Percentiles rank a stretch among this genome's conserved stretches.
phyloP scores from a whole-genome alignment of 2,797 vertebrate species.

The Pseudochaenichthys georgianus region DNA sequence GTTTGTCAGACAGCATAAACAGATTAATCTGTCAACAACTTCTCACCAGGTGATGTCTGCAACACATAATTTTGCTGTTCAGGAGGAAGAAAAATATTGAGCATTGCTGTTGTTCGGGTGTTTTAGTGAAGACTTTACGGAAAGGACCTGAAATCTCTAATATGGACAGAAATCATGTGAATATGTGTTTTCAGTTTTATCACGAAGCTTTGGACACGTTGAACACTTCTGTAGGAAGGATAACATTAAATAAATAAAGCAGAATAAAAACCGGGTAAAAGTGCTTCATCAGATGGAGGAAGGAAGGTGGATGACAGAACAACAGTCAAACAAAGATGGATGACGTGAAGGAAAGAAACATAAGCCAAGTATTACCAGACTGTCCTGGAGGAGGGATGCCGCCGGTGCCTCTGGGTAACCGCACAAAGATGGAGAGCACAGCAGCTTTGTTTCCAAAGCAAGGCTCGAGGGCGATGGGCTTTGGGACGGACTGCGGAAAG shows the following conservation, averaged over 20 bases:
- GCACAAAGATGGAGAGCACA: constrained; percentile 96
- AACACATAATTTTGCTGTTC: not conserved
- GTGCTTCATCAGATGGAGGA: not conserved
- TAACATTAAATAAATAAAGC: not conserved
- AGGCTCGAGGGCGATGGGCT: constrained; percentile 96
- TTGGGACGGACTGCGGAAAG: constrained; percentile 90
- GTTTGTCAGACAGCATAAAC: not conserved
- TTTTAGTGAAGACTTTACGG: not conserved
- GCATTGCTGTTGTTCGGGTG: too few relatives aligned
- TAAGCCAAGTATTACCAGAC: constrained; percentile 87
- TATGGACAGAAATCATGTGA: not conserved
- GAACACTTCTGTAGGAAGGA: not conserved
- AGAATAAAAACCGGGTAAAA: constrained; percentile 14
- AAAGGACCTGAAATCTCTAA: not conserved
- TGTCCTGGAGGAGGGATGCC: constrained; percentile 98
- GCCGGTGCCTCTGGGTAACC: constrained; percentile 93
- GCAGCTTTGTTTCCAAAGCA: constrained; percentile 98
- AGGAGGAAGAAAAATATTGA: not conserved
- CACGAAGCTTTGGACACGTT: not conserved
- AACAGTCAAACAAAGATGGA: constrained; percentile 23
- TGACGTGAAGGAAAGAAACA: not conserved
- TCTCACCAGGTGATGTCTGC: not conserved
- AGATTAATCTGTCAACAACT: not conserved
- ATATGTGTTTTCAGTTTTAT: not conserved
- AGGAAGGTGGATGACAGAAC: constrained; percentile 24